Conservation (phyloP, 2,113 vertebrate genomes). For the Ceyx cyanopectus region DNA sequence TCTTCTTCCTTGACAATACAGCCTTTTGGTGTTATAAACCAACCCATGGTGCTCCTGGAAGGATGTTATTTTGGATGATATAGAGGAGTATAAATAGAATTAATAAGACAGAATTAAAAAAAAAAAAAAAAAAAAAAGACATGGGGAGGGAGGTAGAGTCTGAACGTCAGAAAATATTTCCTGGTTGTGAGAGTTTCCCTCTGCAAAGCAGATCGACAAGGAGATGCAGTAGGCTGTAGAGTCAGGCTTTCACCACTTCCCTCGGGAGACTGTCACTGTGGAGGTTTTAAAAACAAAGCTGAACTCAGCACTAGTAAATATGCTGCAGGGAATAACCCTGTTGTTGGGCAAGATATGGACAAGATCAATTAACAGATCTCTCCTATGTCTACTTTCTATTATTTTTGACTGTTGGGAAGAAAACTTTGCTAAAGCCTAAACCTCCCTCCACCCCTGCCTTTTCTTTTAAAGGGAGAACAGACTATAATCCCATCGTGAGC, state of each 20-base stretch:
- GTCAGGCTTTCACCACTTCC: constrained; percentile 65
- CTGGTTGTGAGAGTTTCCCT: constrained; percentile 52
- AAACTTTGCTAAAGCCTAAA: constrained; percentile 28
- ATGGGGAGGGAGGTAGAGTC: not conserved
- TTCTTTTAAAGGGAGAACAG: not conserved
- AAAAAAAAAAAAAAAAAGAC: not conserved
- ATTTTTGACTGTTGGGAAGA: constrained; percentile 48
- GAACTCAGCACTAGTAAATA: constrained; percentile 70
- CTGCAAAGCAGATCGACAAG: constrained; percentile 52
- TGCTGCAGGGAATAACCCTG: constrained; percentile 59
- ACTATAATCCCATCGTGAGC: not conserved
- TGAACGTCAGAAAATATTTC: constrained; percentile 67
- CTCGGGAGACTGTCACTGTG: constrained; percentile 58
- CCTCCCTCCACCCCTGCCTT: not conserved
- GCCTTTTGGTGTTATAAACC: not conserved
- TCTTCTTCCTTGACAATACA: constrained; percentile 26
- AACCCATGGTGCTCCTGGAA: not conserved
- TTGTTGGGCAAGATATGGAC: constrained; percentile 48
- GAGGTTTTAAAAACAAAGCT: constrained; percentile 72
- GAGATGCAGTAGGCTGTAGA: constrained; percentile 60
- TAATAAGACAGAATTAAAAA: constrained; percentile 5
- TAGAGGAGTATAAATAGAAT: constrained; percentile 45
- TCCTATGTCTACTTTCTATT: constrained; percentile 44
- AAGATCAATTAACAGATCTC: constrained; percentile 66
- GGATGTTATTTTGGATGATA: not conserved